phyloP scores from a whole-genome alignment of 1,140 invertebrate genomes.

The Holcopasites calliopsidis region DNA sequence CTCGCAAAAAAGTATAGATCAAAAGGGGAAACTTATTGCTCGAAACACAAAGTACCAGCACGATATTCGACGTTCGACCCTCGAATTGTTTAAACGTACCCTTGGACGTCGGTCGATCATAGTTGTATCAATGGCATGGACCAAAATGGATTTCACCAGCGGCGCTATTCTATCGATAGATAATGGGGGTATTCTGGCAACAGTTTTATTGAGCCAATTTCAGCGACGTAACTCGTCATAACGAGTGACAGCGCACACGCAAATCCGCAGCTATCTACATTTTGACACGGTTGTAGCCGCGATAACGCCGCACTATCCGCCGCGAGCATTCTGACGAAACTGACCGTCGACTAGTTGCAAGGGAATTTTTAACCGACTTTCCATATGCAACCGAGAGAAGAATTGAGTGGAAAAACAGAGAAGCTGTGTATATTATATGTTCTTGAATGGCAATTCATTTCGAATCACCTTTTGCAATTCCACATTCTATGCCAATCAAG shows the following conservation, averaged over 20 bases:
- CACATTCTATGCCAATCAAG: not conserved
- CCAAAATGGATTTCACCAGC: constrained; percentile 25
- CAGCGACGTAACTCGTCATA: constrained; percentile 18
- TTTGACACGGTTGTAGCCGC: constrained; percentile 30
- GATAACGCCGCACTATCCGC: not conserved
- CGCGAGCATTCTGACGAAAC: constrained; percentile 21
- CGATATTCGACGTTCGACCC: not conserved
- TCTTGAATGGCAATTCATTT: no score
- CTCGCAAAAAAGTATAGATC: not conserved
- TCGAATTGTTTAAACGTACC: constrained; percentile 14
- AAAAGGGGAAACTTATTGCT: no score
- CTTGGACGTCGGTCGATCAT: not conserved
- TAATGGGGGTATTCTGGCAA: constrained; percentile 25
- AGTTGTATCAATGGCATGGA: not conserved
- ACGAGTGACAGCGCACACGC: constrained; percentile 30
- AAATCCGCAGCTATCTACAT: constrained; percentile 12
- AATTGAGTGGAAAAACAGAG: no score
- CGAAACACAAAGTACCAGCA: no score
- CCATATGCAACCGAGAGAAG: no score
- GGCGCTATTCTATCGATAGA: constrained; percentile 36
- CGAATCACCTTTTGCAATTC: no score
- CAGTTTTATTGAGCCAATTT: constrained; percentile 49
- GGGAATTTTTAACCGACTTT: no score
- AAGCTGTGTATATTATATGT: no score
- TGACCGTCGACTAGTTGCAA: not conserved